Evolutionary conservation across 2,113 vertebrate genomes (phyloP), one percentile per base, ranked within the genome.

Genomic region (Piaya cayana): DNA sequence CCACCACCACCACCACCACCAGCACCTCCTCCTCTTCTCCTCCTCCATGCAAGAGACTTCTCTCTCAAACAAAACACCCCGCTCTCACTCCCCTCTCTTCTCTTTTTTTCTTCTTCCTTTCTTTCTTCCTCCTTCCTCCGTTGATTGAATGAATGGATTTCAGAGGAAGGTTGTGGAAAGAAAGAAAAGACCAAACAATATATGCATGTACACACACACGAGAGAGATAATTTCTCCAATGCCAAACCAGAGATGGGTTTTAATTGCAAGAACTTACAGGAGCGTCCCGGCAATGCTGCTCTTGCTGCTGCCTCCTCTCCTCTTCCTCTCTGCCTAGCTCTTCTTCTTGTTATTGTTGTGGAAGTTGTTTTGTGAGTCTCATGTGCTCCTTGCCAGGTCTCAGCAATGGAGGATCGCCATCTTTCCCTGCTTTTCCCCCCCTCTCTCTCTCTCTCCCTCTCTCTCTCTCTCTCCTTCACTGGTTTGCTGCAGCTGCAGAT

Each of bases 341-440:
- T 97, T 97, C 97, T 97, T 97, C 97, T 97, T 97, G 96, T 98
- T 98, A 98, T 98, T 98, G 98, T 98, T 97, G 97, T 98, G 98
- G 97, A 98, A 98, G 98, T 99, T 99, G 98, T 98, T 98, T 97
- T 97, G 98, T 98, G 97, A 97, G 98, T 98, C 98, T 99, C 99
- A 99, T 99, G 98, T 98, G 99, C 98, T 98, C 94, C 96, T 98
- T 98, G 98, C 98, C 98, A 98, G 98, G 98, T 99, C 98, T 99
- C 98, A 98, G 98, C 98, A 99, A 98, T 99, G 99, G 98, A 99
- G 98, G 98, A 99, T 99, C 99, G 99, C 99, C 99, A 99, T 99
- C 99, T 99, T 99, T 98, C 99, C 98, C 99, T 99, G 98, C 98
- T 98, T 98, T 98, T 97, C 97, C 94, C 94, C 88, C 90, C 89